Base-by-base conservation (phyloP, 2,113 vertebrate genomes). In the Neotoma lepida region DNA sequence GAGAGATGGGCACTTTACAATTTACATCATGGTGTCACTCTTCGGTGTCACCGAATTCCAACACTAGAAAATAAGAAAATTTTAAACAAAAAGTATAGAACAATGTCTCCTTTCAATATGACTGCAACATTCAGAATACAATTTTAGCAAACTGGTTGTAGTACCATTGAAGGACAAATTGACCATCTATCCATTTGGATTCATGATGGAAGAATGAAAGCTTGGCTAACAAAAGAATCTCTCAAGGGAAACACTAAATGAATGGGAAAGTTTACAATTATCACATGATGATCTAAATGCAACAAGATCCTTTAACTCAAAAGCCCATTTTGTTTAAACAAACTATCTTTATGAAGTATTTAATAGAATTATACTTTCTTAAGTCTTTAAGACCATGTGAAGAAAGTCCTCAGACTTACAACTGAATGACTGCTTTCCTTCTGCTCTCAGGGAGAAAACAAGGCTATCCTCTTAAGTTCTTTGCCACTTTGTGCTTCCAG, bases 341-440 rank as follows among this genome's bases (percentile, higher is more conserved):
- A 94, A 87, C 71, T 64, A 2, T 68, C 17, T 84, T 33, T 22
- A 78, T 85, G 4, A 30, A 39, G 44, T 4, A 12, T 46, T 74
- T 44, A 93, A 81, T 84, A 92, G 12, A 92, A 78, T 26, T 22
- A 89, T 78, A 71, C 18, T 88, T 84, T 9, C 1, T 86, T 18
- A 92, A 41, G 18, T 89, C 17, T 87, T 97, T 54, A 86, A 41
- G 7, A 4, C 0, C 56, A 82, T 58, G 10, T 51, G 73, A 46
- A 89, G 46, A 58, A 86, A 89, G 81, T 12, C 0, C 2, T 88
- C 17, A 51, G 54, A 49, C 30, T 51, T 90, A 35, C 61, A n/a
- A 95, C 9, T 84, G 49, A 58, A 87, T 84, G 12, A 64, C 20
- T 89, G 46, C 17, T 92, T 86, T 93, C n/a, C 12, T 88, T 17